A percentile compares a stretch with the other conserved stretches of the same genome.
Conservation (phyloP, 2,888 invertebrate genomes). For the Ectemnius continuus region DNA sequence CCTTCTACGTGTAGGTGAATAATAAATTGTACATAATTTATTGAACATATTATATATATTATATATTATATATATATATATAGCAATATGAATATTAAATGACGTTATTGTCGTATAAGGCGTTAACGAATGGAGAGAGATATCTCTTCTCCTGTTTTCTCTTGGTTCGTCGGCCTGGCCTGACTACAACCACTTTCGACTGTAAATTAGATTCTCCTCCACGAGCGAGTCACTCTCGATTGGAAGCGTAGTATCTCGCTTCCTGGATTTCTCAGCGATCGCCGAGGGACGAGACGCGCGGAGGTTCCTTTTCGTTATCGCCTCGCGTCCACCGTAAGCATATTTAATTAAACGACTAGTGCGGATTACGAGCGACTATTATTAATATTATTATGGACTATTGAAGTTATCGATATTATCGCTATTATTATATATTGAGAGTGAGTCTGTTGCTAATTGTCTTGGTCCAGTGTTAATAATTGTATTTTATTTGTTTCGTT, state of each 20-base stretch:
- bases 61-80: slow-evolving; percentile 39
- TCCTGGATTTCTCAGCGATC: not conserved
- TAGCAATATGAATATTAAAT: slow-evolving; percentile 65
- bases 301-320: slow-evolving; percentile 53
- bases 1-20: slow-evolving; percentile 61
- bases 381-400: slow-evolving; percentile 61
- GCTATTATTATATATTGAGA: slow-evolving; percentile 71
- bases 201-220: too few species aligned
- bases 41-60: slow-evolving; percentile 51
- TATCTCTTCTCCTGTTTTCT: slow-evolving; percentile 2
- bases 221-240: not conserved
- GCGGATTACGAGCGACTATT: slow-evolving; percentile 58
- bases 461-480: slow-evolving; percentile 77
- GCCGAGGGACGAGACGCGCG: not conserved
- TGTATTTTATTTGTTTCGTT: slow-evolving; percentile 79
- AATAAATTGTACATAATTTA: slow-evolving; percentile 74
- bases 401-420: slow-evolving; percentile 63
- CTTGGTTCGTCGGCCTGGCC: not conserved
- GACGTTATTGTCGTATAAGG: slow-evolving; percentile 71
- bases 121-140: slow-evolving; percentile 53
- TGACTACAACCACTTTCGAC: too few species aligned
- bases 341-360: slow-evolving; percentile 64
- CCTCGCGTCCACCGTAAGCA: slow-evolving; percentile 54
- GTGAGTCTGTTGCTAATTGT: slow-evolving; percentile 74
- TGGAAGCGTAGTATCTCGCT: not conserved